Percentiles rank a stretch among this genome's conserved stretches.
Conservation (phyloP, 2,113 vertebrate species). For the Pristiophorus japonicus region DNA sequence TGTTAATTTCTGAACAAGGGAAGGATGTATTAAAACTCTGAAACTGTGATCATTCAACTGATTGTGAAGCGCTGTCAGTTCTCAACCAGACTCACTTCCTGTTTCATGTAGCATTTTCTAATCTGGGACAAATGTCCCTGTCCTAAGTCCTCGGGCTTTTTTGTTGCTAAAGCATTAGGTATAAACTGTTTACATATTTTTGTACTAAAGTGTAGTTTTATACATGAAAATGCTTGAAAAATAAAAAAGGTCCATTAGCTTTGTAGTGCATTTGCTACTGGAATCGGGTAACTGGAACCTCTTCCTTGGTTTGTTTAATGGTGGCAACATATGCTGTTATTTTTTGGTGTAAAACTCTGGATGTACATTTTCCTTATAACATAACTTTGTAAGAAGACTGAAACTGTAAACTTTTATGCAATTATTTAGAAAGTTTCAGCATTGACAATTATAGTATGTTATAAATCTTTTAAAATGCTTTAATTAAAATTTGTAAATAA, state of each 20-base stretch:
- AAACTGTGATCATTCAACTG: constrained; percentile 63
- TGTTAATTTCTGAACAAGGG: constrained; percentile 50
- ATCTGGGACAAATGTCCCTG: constrained; percentile 36
- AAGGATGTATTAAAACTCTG: constrained; percentile 53
- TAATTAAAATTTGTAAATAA: constrained; percentile 45
- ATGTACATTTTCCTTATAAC: constrained; percentile 51
- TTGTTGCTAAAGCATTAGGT: constrained; percentile 56
- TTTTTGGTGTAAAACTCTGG: constrained; percentile 55
- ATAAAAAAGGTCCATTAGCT: constrained; percentile 50
- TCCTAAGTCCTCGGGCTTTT: constrained; percentile 40
- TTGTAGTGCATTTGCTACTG: constrained; percentile 55
- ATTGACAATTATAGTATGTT: constrained; percentile 50
- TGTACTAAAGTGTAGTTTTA: constrained; percentile 69
- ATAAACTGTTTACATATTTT: constrained; percentile 75
- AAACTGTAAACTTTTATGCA: constrained; percentile 55
- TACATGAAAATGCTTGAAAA: constrained; percentile 44
- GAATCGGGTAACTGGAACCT: constrained; percentile 37
- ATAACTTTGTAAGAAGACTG: constrained; percentile 54
- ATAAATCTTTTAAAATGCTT: constrained; percentile 42
- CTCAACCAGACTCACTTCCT: constrained; percentile 48
- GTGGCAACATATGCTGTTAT: constrained; percentile 54
- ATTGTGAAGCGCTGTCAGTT: constrained; percentile 53
- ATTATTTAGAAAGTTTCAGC: constrained; percentile 58
- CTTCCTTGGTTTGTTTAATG: constrained; percentile 43
- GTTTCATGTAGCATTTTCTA: constrained; percentile 44